Conservation (phyloP, 2,888 invertebrate species). For the Pyrocoelia pectoralis region DNA sequence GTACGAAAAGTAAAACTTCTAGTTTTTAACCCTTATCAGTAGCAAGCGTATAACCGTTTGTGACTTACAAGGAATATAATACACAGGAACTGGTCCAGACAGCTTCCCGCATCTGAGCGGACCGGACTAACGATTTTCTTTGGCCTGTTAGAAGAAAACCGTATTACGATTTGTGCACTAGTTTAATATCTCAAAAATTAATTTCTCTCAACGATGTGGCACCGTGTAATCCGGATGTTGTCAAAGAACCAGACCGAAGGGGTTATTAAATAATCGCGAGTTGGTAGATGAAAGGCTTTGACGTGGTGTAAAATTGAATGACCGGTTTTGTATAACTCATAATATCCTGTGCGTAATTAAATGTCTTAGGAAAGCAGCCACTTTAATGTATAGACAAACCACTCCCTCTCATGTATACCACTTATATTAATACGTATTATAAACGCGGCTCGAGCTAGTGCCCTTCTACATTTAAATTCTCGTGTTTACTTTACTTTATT, state of each 20-base stretch:
- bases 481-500: too few relatives aligned
- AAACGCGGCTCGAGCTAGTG: background rate
- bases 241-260: background rate
- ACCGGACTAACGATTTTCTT: constrained; percentile 26
- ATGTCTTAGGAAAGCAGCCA: constrained; percentile 6
- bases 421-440: constrained; percentile 5
- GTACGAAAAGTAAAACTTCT: constrained; percentile 25
- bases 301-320: constrained; percentile 2
- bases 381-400: constrained; percentile 3
- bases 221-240: background rate
- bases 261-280: constrained; percentile 1
- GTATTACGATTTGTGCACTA: background rate
- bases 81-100: constrained; percentile 51
- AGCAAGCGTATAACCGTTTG: constrained; percentile 49
- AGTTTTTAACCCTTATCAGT: constrained; percentile 49
- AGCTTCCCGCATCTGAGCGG: constrained; percentile 43
- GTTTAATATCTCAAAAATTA: background rate
- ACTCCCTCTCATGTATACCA: constrained; percentile 1
- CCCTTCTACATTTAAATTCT: too few relatives aligned
- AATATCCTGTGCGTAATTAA: constrained; percentile 9
- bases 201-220: background rate
- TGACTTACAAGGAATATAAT: constrained; percentile 44
- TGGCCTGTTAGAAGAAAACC: too few relatives aligned
- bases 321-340: constrained; percentile 8
- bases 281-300: constrained; percentile 3